Percentiles rank a stretch among this genome's conserved stretches.
Evolutionary conservation across 1,140 invertebrate species (phyloP).

Genomic region (Leptinotarsa lineolata): DNA sequence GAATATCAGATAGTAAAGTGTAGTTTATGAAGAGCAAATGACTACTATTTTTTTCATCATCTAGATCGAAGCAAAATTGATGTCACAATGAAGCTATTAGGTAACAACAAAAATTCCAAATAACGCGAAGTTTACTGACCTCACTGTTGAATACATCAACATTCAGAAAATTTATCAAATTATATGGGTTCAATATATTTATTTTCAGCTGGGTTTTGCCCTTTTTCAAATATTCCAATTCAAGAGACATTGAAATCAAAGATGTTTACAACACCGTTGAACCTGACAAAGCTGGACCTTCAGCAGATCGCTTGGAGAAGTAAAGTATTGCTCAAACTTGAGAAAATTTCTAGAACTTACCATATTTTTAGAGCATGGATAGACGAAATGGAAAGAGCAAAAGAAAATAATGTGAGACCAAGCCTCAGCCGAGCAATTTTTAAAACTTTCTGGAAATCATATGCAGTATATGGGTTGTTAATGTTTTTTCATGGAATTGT

Average conservation of each 20-base stretch:
- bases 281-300: slow-evolving; percentile 32
- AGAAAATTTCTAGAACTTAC: no score
- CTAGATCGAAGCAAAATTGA: no score
- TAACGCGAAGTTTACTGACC: no score
- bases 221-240: slow-evolving; percentile 65
- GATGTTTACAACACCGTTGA: slow-evolving; percentile 65
- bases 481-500: slow-evolving; percentile 48
- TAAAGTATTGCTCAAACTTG: slow-evolving; percentile 47
- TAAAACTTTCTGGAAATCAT: slow-evolving; percentile 53
- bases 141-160: slow-evolving; percentile 13
- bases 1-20: no score
- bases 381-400: slow-evolving; percentile 57
- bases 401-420: slow-evolving; percentile 27
- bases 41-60: no score
- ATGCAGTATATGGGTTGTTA: slow-evolving; percentile 41
- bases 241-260: slow-evolving; percentile 63
- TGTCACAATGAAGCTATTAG: no score
- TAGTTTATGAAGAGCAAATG: no score
- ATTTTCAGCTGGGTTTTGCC: slow-evolving; percentile 68
- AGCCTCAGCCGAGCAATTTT: slow-evolving; percentile 51
- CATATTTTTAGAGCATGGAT: slow-evolving; percentile 56
- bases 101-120: no score
- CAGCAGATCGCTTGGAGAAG: slow-evolving; percentile 67
- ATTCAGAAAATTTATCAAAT: not conserved
- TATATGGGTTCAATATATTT: slow-evolving; percentile 28